Conservation (phyloP, 1,140 invertebrate genomes). For the Zaprionus taronus region DNA sequence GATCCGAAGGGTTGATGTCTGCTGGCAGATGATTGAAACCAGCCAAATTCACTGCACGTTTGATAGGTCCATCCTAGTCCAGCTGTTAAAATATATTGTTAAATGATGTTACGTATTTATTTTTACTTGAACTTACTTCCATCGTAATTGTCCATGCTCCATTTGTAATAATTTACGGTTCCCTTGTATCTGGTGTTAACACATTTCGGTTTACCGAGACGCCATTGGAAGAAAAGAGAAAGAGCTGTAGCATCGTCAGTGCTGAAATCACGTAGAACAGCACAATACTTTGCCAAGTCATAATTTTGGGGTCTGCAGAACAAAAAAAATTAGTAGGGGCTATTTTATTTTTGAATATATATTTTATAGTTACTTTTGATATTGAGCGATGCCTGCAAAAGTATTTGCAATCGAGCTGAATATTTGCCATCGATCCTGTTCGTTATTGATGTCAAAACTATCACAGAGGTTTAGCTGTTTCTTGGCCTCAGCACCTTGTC, state of each 20-base stretch:
- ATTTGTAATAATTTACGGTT: slow-evolving; percentile 60
- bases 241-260: slow-evolving; percentile 67
- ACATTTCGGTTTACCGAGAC: slow-evolving; percentile 45
- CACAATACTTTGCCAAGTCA: slow-evolving; percentile 49
- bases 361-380: slow-evolving; percentile 57
- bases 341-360: no score
- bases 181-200: slow-evolving; percentile 55
- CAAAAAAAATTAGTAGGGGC: neutral
- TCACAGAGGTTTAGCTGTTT: slow-evolving; percentile 79
- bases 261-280: slow-evolving; percentile 49
- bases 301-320: slow-evolving; percentile 47
- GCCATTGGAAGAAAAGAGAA: slow-evolving; percentile 58
- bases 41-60: slow-evolving; percentile 91
- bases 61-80: slow-evolving; percentile 87
- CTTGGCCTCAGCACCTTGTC: slow-evolving; percentile 60
- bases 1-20: slow-evolving; percentile 87
- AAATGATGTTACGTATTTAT: neutral
- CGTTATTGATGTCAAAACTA: slow-evolving; percentile 60
- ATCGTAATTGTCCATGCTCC: slow-evolving; percentile 54
- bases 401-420: slow-evolving; percentile 75
- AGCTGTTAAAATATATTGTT: slow-evolving; percentile 22
- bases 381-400: slow-evolving; percentile 76
- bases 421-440: slow-evolving; percentile 70
- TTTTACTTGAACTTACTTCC: slow-evolving; percentile 50
- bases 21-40: slow-evolving; percentile 88